Conservation (phyloP, 2,888 invertebrate species). For the Eudasyphora cyanicolor region DNA sequence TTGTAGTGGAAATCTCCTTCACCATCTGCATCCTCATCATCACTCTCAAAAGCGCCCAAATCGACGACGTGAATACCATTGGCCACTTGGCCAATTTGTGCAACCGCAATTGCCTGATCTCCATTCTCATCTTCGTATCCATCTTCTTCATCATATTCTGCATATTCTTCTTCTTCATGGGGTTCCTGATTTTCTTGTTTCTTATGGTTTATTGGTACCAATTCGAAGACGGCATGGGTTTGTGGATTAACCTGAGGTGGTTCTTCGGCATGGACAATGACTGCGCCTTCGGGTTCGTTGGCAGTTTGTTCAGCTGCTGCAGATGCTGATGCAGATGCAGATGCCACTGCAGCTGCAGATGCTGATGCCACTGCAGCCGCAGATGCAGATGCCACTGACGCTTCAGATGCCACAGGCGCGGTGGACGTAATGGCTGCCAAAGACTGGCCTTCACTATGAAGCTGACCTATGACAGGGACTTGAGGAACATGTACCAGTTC, state of each 20-base stretch:
- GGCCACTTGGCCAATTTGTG: not conserved
- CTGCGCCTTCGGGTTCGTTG: slow-evolving; percentile 57
- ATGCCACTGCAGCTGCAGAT: too few relatives aligned
- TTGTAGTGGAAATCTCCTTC: slow-evolving; percentile 56
- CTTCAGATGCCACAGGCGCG: not conserved
- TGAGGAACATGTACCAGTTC: slow-evolving; percentile 26
- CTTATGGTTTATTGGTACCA: slow-evolving; percentile 70
- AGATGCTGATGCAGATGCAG: not conserved
- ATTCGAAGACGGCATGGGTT: slow-evolving; percentile 75
- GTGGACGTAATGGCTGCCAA: slow-evolving; percentile 67
- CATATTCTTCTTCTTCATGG: slow-evolving; percentile 36
- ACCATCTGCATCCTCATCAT: slow-evolving; percentile 58
- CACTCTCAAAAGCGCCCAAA: slow-evolving; percentile 17
- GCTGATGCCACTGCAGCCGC: too few relatives aligned
- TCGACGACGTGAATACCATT: not conserved
- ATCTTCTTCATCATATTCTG: slow-evolving; percentile 20
- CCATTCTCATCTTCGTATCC: slow-evolving; percentile 35
- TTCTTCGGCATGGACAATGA: slow-evolving; percentile 70
- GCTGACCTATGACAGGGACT: slow-evolving; percentile 44
- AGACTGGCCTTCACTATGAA: slow-evolving; percentile 22
- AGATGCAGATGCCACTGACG: too few relatives aligned
- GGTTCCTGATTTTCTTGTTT: not conserved
- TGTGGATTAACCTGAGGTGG: slow-evolving; percentile 76
- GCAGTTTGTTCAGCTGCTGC: not conserved
- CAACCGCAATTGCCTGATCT: slow-evolving; percentile 17